Percentiles rank a stretch among this genome's conserved stretches.
Conservation (phyloP, 2,113 vertebrate species). For the Phaethon lepturus region DNA sequence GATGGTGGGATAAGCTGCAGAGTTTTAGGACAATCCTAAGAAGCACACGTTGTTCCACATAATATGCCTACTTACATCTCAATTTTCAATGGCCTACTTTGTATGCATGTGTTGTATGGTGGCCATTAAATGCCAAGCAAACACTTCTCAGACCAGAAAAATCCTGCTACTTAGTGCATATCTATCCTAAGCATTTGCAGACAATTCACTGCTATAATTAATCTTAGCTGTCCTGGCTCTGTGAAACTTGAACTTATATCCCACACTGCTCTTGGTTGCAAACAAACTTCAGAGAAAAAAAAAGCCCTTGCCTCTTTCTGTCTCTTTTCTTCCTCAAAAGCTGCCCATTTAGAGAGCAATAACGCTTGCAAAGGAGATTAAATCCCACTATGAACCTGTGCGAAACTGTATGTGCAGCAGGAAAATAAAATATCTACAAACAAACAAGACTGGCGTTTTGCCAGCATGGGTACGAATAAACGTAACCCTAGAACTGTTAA, state of each 20-base stretch:
- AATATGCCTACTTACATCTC: not conserved
- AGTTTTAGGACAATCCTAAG: not conserved
- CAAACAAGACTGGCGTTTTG: not conserved
- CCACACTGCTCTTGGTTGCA: slow-evolving; percentile 3
- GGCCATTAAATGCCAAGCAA: not conserved
- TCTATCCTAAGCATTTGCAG: slow-evolving; percentile 14
- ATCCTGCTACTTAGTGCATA: not conserved
- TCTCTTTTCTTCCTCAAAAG: not conserved
- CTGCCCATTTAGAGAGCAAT: not conserved
- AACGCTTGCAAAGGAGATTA: not conserved
- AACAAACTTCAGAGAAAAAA: slow-evolving; percentile 31
- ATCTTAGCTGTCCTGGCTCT: slow-evolving; percentile 31
- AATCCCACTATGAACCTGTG: not conserved
- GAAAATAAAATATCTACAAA: not conserved
- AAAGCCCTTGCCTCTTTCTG: not conserved
- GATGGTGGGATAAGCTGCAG: not conserved
- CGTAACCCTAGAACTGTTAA: not conserved
- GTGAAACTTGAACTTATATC: slow-evolving; percentile 41
- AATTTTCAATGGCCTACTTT: not conserved
- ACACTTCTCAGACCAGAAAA: slow-evolving; percentile 6
- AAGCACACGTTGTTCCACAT: not conserved
- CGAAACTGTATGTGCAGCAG: not conserved
- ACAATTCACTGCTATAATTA: slow-evolving; percentile 25
- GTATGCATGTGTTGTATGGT: not conserved
- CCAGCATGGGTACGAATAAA: not conserved